Evolutionary conservation across 2,888 invertebrate genomes (phyloP), one percentile per base, ranked within the genome.

Genomic region (Frankliniella intonsa): DNA sequence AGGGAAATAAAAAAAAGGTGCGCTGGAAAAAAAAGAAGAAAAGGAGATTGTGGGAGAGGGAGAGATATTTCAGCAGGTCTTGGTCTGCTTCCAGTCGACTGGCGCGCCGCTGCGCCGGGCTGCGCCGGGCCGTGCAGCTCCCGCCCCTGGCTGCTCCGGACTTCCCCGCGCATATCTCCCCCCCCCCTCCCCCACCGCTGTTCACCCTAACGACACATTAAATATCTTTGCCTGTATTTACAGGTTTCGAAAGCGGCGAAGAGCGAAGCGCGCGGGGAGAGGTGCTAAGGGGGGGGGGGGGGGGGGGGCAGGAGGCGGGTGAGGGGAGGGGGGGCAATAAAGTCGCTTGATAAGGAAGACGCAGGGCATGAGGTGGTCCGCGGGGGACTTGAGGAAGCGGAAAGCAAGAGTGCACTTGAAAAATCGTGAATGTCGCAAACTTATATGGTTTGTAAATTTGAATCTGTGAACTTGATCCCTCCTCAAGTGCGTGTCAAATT

Each of bases 21-120:
- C 55, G 81, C 82, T 76, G 79, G 82, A 81, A 69, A 62, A 51
- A 51, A 81, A 81, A 80, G 17, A 80, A 80, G 81, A 82, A 83
- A 82, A 82, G 83, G 81, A 83, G 82, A 83, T 83, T 83, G 83
- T 83, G 81, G 83, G 82, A 83, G 83, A 82, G 83, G 83, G 80
- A 81, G 50, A 22, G 55, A 50, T 55, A 55, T 55, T 55, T 55
- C 55, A 38, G 62, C 55, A 81, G 65, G 38, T 69, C 79, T 81
- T 62, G 81, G 81, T 81, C 81, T 51, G 69, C 84, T 84, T 86
- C 86, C 86, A 87, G 87, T 87, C 87, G 87, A 87, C 87, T 88
- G 87, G 87, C 87, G 69, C 12, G 69, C 12, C 69, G 19, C 65
- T n/a, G 62, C 9, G 65, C n/a, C n/a, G 65, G n/a, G 65, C 19